Evolutionary conservation across 2,113 vertebrate species (phyloP), one percentile per base, ranked within the genome.

Genomic region (Nothocercus nigrocapillus): DNA sequence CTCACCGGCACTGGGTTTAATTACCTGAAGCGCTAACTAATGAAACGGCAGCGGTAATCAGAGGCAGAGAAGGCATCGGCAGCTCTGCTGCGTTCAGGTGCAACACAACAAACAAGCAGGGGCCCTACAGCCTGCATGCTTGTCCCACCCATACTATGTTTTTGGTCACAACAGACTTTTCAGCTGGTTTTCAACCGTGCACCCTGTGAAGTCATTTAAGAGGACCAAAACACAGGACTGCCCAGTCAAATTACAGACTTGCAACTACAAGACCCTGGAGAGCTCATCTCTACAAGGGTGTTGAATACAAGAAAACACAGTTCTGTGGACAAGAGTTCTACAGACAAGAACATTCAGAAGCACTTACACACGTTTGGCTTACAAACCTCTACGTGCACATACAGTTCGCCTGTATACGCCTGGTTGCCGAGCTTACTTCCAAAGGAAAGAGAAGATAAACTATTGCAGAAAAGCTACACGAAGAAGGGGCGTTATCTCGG

Each of bases 11-110:
- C 24, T 30, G 19, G 18, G 36, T 61, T 90, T 82, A 87, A 95
- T 93, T 87, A 82, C 34, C 89, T 61, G 5, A 64, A 92, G 58
- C 76, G 72, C 91, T 90, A 95, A 80, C 80, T 90, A 90, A 96
- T 59, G 42, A 88, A 86, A 75, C 30, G 82, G 77, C 66, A 88
- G 85, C 72, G 92, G 88, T 83, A 93, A 96, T 81, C 66, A 82
- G 70, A 81, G n/a, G 20, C 3, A 11, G 0, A 53, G 0, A 1
- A 12, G 78, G 59, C 34, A 92, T 4, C 1, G n/a, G 73, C 58
- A 85, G 47, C 34, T 84, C 45, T 27, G 34, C 17, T 7, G 32
- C 75, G 72, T 8, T 56, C 16, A 7, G 11, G 9, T 0, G 17
- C 5, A 2, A 38, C 38, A 19, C 56, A 34, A 18, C 3, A 3